Evolutionary conservation across 2,888 invertebrate species (phyloP), one percentile per base, ranked within the genome.

Genomic region (Aphidius colemani): DNA sequence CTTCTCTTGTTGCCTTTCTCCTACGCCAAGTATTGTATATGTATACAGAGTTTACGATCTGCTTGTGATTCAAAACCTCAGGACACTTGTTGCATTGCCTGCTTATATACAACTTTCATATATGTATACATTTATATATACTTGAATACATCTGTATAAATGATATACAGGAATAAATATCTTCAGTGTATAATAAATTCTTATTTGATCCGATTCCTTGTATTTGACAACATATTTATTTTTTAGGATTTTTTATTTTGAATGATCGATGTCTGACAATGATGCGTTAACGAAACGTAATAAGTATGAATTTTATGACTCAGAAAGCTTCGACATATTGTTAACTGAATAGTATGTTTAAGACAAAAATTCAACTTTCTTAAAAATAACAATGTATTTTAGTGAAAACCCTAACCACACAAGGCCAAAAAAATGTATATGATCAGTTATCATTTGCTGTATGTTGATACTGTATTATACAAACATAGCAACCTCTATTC

Each of bases 51-150:
- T 46, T 71, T 75, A 72, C 80, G 78, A 81, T 81, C 81, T 81
- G 79, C 81, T 82, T 82, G 81, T 80, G 82, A 82, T 82, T 82
- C 82, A 81, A 82, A 82, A 81, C 80, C 81, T 82, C 79, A 78
- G 81, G 81, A 81, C 81, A 82, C 82, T 82, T 82, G 82, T 82
- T 82, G 82, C 82, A 76, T 79, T 73, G 74, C 75, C 73, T 74
- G 76, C 80, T 80, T 78, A 78, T 74, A 73, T 74, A 71, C 71
- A 61, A 57, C 61, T 48, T 63, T n/a, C 41, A 55, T 9, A 61
- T 50, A 55, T 9, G 59, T 50, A 61, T 58, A 63, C 58, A 56
- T 56, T 49, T 45, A 56, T 64, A 49, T 53, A 53, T 30, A 62
- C 45, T 13, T 50, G 65, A 59, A 61, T 53, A 48, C 44, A 56